These are phyloP conservation scores for Tetranychus cinnabarinus DNA, from an alignment of 1,140 invertebrate genomes.

Conservation along the genomic window DNA sequence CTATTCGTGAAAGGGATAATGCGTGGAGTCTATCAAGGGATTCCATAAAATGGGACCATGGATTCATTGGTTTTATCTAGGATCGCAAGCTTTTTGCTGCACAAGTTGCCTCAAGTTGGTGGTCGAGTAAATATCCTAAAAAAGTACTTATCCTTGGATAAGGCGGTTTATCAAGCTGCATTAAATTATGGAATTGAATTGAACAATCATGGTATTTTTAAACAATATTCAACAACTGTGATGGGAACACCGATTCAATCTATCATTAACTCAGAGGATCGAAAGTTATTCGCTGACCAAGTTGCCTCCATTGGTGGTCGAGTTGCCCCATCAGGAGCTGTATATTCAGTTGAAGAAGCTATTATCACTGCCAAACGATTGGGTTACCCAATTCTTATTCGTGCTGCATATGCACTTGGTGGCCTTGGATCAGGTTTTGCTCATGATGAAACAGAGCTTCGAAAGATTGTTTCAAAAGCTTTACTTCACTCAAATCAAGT, in stretches of 20 bases:
- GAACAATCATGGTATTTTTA: slow-evolving; percentile 52
- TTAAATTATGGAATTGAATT: slow-evolving; percentile 90
- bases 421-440: slow-evolving; percentile 96
- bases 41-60: too few relatives aligned
- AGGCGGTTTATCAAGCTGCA: slow-evolving; percentile 91
- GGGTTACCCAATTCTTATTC: slow-evolving; percentile 80
- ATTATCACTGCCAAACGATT: slow-evolving; percentile 58
- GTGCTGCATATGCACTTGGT: slow-evolving; percentile 87
- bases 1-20: too few relatives aligned
- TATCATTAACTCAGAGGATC: slow-evolving; percentile 88
- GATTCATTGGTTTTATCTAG: too few relatives aligned
- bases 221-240: slow-evolving; percentile 60
- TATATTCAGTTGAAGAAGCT: slow-evolving; percentile 61
- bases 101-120: too few relatives aligned
- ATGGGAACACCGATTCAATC: slow-evolving; percentile 81
- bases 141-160: slow-evolving; percentile 94
- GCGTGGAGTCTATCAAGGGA: too few relatives aligned
- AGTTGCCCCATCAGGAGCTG: slow-evolving; percentile 80
- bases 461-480: slow-evolving; percentile 51
- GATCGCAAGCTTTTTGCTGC: too few relatives aligned
- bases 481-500: slow-evolving; percentile 80
- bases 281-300: slow-evolving; percentile 77
- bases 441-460: slow-evolving; percentile 57
- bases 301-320: slow-evolving; percentile 70
- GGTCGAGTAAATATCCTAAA: slow-evolving; percentile 18